These are phyloP conservation scores for Pogoniulus pusillus DNA, from an alignment of 2,797 vertebrate genomes.

Conservation along the genomic window DNA sequence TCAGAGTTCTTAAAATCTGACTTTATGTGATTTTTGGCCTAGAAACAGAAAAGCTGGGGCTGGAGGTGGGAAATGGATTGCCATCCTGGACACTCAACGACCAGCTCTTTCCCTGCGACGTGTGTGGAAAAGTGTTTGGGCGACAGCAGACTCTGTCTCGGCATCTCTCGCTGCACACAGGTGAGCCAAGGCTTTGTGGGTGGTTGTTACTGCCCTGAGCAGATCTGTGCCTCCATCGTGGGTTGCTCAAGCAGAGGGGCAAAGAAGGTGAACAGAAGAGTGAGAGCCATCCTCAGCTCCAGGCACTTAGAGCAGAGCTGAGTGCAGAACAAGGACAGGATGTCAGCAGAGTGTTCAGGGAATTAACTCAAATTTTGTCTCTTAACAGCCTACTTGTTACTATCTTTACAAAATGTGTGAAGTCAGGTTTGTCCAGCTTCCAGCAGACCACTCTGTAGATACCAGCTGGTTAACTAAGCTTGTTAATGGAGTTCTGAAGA, in stretches of 20 bases:
- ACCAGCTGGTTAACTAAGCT: not conserved
- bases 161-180: slow-evolving; percentile 96
- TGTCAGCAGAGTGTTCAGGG: not conserved
- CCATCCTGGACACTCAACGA: slow-evolving; percentile 92
- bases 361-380: not conserved
- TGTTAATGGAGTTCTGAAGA: not conserved
- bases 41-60: slow-evolving; percentile 89
- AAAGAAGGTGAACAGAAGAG: not conserved
- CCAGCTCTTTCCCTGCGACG: slow-evolving; percentile 94
- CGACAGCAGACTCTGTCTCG: slow-evolving; percentile 97
- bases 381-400: not conserved
- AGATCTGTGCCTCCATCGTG: rapidly evolving
- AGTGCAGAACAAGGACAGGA: not conserved
- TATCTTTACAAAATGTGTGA: not conserved
- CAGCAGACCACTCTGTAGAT: not conserved
- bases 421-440: not conserved
- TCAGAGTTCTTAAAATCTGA: slow-evolving; percentile 1
- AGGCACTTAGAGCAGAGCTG: not conserved
- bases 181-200: slow-evolving; percentile 67
- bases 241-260: not conserved
- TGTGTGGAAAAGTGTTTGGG: slow-evolving; percentile 98
- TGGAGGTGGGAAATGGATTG: slow-evolving; percentile 89
- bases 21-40: slow-evolving; percentile 52
- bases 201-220: not conserved
- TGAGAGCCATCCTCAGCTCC: not conserved